Base-by-base conservation (phyloP, 2,888 invertebrate genomes). In the Ellobium chinense region DNA sequence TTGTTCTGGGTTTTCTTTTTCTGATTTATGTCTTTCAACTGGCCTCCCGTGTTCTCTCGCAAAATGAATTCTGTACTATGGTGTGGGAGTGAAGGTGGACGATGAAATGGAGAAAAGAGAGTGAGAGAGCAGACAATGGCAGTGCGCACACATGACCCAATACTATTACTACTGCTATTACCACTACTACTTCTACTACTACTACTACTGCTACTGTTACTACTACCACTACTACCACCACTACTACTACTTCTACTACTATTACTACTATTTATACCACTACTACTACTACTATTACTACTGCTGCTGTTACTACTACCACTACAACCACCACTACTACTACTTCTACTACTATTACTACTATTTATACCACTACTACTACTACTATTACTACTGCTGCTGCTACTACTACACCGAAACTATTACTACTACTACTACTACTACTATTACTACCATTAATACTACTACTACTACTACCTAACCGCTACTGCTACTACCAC, bases 281-380 rank as follows among this genome's bases (percentile, higher is more conserved):
- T 69, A 69, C 69, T 69, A 69, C 69, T 69, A 69, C 69, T 69
- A 69, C 69, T 46, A 69, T 46, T 69, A 69, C 69, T 69, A 69
- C 69, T 46, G 46, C 69, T n/a, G 46, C 69, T 46, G 46, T 46
- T 69, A 69, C 69, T 46, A 69, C 46, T 46, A 69, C 69, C 46
- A 69, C 69, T 46, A 69, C 69, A 39, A 69, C 54, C 46, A 46
- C 69, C 27, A 69, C 54, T 69, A 69, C 69, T 69, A 69, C 46
- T 69, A 46, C 69, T 69, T n/a, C 54, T 69, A 46, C 39, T 69
- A 39, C 27, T 69, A 69, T 46, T 69, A 69, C 69, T 69, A 69
- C 46, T 46, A 5, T 46, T 46, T 39, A n/a, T 46, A 39, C 69
- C 5, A 29, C 36, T 5, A 29, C 36, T 18, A 1, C 2, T 1